Evolutionary conservation across 2,113 vertebrate species (phyloP).

Genomic region (Chitala chitala): DNA sequence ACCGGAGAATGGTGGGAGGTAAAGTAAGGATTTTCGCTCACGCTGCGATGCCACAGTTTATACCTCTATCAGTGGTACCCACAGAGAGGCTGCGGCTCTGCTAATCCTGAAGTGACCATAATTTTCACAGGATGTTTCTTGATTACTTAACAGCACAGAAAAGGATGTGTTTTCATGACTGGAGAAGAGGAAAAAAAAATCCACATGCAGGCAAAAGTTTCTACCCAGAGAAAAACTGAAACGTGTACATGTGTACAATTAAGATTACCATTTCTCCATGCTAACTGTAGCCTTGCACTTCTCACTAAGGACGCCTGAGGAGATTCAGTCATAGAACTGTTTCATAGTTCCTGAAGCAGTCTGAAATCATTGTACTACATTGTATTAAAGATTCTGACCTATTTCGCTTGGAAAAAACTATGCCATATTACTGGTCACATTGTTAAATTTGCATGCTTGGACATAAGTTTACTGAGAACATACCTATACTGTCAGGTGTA

Average conservation of each 20-base stretch:
- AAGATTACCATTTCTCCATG: no score
- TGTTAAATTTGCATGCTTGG: no score
- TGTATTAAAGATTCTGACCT: no score
- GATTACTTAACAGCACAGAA: conserved; percentile 1
- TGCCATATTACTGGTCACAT: no score
- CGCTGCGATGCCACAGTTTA: background rate
- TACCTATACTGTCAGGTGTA: no score
- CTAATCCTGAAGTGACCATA: conserved; percentile 1
- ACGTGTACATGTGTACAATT: background rate
- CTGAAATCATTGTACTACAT: background rate
- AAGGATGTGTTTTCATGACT: background rate
- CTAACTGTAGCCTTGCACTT: background rate
- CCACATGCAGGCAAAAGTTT: background rate
- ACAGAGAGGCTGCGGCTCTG: conserved; percentile 2
- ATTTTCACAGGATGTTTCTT: background rate
- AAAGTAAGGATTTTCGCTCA: conserved; percentile 1
- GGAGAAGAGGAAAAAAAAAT: background rate
- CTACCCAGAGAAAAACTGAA: background rate
- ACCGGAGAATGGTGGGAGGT: background rate
- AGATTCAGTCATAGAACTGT: background rate
- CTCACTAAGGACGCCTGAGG: background rate
- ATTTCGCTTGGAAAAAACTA: no score
- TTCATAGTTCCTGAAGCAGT: background rate
- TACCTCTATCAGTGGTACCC: background rate
- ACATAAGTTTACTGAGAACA: no score